Conservation (phyloP, 2,113 vertebrate genomes). For the Gallinago jamesoni region DNA sequence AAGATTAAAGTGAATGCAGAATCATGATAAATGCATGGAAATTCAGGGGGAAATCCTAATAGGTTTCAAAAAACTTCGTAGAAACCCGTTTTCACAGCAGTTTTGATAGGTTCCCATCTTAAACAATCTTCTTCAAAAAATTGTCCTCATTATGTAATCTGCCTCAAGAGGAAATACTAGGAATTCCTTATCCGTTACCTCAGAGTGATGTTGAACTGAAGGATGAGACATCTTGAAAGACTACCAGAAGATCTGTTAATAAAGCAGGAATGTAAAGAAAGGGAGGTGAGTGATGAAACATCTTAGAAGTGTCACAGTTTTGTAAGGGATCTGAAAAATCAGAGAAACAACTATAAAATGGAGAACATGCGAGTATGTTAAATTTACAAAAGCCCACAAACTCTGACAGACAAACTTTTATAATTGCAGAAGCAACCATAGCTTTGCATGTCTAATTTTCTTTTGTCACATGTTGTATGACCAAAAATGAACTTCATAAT, state of each 20-base stretch:
- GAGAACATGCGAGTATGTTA: not conserved
- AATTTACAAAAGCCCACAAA: not conserved
- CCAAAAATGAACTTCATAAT: not conserved
- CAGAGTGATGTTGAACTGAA: not conserved
- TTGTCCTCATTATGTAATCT: not conserved
- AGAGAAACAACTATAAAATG: not conserved
- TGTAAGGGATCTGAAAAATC: not conserved
- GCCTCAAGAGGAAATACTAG: not conserved
- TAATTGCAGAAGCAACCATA: not conserved
- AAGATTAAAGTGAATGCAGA: not conserved
- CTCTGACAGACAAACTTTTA: not conserved
- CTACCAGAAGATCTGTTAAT: not conserved
- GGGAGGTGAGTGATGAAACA: not conserved
- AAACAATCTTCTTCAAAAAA: not conserved
- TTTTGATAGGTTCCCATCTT: not conserved
- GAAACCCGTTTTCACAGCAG: not conserved
- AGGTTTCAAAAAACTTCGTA: not conserved
- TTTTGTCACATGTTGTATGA: not conserved
- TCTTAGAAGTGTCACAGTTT: not conserved
- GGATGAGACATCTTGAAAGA: not conserved
- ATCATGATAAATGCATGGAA: not conserved
- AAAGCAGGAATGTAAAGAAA: not conserved
- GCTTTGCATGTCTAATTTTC: not conserved
- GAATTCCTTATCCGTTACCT: not conserved
- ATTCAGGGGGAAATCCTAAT: not conserved